These are phyloP conservation scores for Thamnaconus septentrionalis DNA, from an alignment of 2,113 vertebrate species.

Conservation along the genomic window DNA sequence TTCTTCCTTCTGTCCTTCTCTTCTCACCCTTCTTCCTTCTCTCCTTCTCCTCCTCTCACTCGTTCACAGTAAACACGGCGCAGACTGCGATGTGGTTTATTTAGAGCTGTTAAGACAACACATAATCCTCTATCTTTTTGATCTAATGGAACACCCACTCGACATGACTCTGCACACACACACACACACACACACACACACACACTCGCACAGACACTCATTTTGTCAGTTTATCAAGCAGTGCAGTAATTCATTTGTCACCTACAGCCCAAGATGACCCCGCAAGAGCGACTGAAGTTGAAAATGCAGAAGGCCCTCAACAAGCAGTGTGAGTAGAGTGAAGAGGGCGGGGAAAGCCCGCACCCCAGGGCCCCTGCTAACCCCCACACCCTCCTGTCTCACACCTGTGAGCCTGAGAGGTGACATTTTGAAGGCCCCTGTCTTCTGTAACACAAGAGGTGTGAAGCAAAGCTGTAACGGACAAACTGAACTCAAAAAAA, in stretches of 20 bases:
- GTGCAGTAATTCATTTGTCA: conserved; percentile 65
- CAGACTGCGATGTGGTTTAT: conserved; percentile 7
- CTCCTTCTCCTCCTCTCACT: background rate
- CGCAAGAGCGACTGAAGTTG: conserved; percentile 89
- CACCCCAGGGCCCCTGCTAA: no score
- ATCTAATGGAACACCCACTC: background rate
- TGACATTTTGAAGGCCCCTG: no score
- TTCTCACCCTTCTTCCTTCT: conserved; percentile 10
- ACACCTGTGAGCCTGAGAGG: no score
- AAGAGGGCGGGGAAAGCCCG: background rate
- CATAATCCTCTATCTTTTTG: conserved; percentile 8
- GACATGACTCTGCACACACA: background rate
- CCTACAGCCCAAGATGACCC: conserved; percentile 89
- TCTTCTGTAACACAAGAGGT: no score
- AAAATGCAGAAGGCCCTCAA: conserved; percentile 94
- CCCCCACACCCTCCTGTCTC: no score
- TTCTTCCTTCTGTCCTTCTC: conserved; percentile 11
- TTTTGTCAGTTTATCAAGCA: conserved; percentile 5
- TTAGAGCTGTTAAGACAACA: conserved; percentile 5
- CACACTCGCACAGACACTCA: background rate
- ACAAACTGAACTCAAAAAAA: no score
- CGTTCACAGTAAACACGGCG: no score
- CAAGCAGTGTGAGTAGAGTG: conserved; percentile 83
- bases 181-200: conserved; percentile 8
- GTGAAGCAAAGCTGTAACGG: no score